A percentile compares a stretch with the other conserved stretches of the same genome.
Conservation (phyloP, 2,888 invertebrate genomes). For the Drosophila kuntzei region DNA sequence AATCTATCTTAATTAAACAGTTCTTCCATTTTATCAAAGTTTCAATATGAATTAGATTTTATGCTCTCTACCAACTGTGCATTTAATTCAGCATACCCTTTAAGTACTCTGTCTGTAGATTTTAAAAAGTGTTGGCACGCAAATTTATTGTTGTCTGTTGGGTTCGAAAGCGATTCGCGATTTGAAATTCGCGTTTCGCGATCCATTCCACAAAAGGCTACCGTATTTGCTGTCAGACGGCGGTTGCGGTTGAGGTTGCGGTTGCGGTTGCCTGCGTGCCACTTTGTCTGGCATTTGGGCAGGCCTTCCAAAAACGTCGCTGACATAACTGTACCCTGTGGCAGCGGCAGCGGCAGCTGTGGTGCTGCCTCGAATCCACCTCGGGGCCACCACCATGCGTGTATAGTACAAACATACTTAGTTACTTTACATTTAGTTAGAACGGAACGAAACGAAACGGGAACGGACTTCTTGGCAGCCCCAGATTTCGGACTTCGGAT, state of each 20-base stretch:
- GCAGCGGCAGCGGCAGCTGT: constrained; percentile 38
- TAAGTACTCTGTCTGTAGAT: background rate
- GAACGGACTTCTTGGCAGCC: constrained; percentile 39
- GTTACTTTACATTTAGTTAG: constrained; percentile 9
- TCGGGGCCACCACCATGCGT: constrained; percentile 65
- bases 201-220: constrained; percentile 74
- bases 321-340: constrained; percentile 76
- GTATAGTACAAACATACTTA: constrained; percentile 27
- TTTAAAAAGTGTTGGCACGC: constrained; percentile 79
- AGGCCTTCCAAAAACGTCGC: constrained; percentile 76
- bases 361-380: constrained; percentile 4
- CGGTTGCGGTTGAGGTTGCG: background rate
- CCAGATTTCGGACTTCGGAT: constrained; percentile 59
- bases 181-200: constrained; percentile 29
- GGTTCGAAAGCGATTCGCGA: constrained; percentile 48
- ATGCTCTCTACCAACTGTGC: background rate
- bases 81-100: constrained; percentile 32
- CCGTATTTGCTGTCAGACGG: constrained; percentile 70
- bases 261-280: constrained; percentile 68
- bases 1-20: background rate
- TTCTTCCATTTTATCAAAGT: background rate
- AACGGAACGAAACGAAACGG: constrained; percentile 9
- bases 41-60: too few relatives aligned
- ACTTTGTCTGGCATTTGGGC: constrained; percentile 77
- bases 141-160: constrained; percentile 78